Evolutionary conservation across 2,113 vertebrate genomes (phyloP), one percentile per base, ranked within the genome.

Genomic region (Psittacula cyanocephala): DNA sequence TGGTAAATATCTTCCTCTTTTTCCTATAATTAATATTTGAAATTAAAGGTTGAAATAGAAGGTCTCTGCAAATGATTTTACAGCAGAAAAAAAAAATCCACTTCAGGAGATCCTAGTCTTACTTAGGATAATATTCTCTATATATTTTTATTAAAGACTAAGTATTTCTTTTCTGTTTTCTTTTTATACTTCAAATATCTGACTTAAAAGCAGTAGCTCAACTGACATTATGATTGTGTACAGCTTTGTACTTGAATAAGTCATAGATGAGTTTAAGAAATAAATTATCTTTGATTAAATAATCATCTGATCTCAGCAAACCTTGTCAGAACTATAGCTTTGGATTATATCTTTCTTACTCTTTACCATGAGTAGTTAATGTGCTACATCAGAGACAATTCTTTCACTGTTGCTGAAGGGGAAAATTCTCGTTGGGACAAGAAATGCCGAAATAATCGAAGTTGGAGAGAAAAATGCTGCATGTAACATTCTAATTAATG

Each of bases 401-500:
- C 37, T 94, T 68, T 83, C 39, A 8, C 67, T 94, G 27, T 69
- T 96, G 24, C 92, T 94, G 81, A 89, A 99, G 99, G 99, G 99
- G 81, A 99, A 99, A 96, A 99, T 99, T 96, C 97, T 99, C 0
- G 99, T 99, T 89, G 99, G 99, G 47, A 99, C 99, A 79, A 98
- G 98, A 81, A 99, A 99, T 74, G 99, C 99, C 4, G 99, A 99
- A 98, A 99, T 99, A 84, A 99, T 99, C 16, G 99, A 99, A 96
- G 99, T 99, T 71, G 99, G 99, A 91, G 99, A 99, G 97, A 99
- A 99, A 96, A 99, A 99, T 23, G 99, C 99, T 83, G 99, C 98
- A 2, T 99, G 99, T 97, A 99, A 98, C 94, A 98, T 99, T 94
- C 91, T 99, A 88, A 99, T 99, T 92, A 99, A 99, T 47, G 99